Evolutionary conservation across 2,113 vertebrate species (phyloP).

Genomic region (Porphyrio hochstetteri): DNA sequence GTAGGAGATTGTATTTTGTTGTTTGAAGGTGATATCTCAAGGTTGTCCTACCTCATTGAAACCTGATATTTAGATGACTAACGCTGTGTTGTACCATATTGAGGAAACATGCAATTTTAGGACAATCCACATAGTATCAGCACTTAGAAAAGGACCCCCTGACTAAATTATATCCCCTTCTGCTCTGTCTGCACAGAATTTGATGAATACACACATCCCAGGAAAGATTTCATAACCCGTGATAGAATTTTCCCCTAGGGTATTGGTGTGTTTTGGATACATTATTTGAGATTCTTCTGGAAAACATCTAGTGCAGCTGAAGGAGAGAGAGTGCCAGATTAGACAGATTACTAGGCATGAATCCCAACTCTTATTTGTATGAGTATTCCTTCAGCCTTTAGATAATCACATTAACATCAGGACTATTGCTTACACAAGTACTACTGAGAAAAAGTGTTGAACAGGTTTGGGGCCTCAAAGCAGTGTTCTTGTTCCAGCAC

Average conservation of each 20-base stretch:
- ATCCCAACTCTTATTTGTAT: constrained; percentile 25
- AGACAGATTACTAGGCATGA: constrained; percentile 31
- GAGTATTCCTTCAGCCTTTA: constrained; percentile 29
- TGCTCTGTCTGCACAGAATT: background rate
- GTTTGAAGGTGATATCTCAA: background rate
- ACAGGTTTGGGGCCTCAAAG: background rate
- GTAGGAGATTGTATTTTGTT: background rate
- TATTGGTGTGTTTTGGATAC: background rate
- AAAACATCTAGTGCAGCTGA: constrained; percentile 30
- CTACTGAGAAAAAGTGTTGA: constrained; percentile 22
- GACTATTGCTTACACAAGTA: constrained; percentile 33
- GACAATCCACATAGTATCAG: background rate
- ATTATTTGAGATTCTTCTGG: background rate
- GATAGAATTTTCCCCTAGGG: background rate
- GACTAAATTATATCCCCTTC: background rate
- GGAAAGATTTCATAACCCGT: background rate
- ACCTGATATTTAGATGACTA: background rate
- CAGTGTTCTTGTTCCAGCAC: background rate
- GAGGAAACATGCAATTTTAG: background rate
- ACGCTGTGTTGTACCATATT: background rate
- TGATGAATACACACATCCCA: background rate
- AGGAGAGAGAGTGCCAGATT: constrained; percentile 22
- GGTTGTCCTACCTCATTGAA: background rate
- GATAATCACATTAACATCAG: constrained; percentile 41
- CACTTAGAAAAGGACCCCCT: background rate